phyloP scores from a whole-genome alignment of 2,797 vertebrate species.

The Micromesistius poutassou region DNA sequence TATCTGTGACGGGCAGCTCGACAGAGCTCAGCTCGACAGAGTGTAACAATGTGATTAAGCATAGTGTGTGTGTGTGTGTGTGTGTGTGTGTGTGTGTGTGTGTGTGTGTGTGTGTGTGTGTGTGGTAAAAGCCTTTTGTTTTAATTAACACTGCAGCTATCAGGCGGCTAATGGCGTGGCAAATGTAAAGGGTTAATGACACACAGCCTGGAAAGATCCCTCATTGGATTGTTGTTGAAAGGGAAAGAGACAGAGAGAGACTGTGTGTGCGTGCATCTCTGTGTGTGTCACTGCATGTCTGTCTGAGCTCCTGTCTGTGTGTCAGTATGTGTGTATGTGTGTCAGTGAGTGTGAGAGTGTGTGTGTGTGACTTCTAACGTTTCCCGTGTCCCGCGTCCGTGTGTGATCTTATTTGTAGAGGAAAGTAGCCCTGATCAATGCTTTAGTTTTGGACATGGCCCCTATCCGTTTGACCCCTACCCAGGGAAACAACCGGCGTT shows the following conservation, averaged over 20 bases:
- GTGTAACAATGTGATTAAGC: slow-evolving; percentile 13
- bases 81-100: slow-evolving; percentile 18
- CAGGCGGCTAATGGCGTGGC: slow-evolving; percentile 45
- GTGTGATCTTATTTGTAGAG: neutral
- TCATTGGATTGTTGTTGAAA: slow-evolving; percentile 47
- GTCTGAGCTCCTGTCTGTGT: neutral
- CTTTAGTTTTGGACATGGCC: neutral
- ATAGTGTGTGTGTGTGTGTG: neutral
- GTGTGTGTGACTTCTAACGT: neutral
- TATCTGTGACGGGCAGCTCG: neutral
- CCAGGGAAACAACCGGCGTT: neutral
- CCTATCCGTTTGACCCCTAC: slow-evolving; percentile 5
- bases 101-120: neutral
- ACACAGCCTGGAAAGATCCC: slow-evolving; percentile 43
- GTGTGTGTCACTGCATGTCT: neutral
- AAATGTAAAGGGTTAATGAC: slow-evolving; percentile 53
- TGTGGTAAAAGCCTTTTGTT: slow-evolving; percentile 47
- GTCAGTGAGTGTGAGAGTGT: neutral
- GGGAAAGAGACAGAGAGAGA: slow-evolving; percentile 10
- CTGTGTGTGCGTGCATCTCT: neutral
- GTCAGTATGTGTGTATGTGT: slow-evolving; percentile 2
- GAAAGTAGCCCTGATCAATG: slow-evolving; percentile 2
- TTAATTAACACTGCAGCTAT: slow-evolving; percentile 61
- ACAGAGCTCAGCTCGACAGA: neutral
- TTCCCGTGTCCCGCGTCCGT: neutral